Evolutionary conservation across 2,113 vertebrate genomes (phyloP).

Genomic region (Epinephelus moara): DNA sequence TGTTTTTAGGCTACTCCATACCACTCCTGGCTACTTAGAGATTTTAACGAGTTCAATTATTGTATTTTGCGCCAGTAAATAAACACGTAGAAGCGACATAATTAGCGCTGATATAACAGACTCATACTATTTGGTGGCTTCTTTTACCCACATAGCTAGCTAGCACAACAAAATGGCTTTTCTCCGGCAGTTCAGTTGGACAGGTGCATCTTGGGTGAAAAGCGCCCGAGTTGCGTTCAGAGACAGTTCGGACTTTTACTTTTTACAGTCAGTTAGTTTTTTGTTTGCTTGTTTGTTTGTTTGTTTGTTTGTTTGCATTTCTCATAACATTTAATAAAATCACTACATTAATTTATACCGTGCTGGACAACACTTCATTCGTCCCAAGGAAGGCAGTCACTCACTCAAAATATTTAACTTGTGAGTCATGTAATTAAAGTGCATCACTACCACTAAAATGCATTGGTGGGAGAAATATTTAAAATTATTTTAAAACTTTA

Average conservation of each 20-base stretch:
- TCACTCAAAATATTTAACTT: not conserved
- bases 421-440: not conserved
- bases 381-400: too few species aligned
- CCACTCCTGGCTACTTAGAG: constrained; percentile 35
- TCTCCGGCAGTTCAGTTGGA: constrained; percentile 62
- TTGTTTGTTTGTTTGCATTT: not conserved
- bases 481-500: too few species aligned
- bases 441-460: not conserved
- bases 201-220: constrained; percentile 82
- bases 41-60: constrained; percentile 20
- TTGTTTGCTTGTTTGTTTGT: not conserved
- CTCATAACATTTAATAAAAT: not conserved
- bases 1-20: constrained; percentile 37
- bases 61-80: constrained; percentile 31
- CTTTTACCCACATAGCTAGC: constrained; percentile 72
- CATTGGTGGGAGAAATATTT: too few species aligned
- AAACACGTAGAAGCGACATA: constrained; percentile 45
- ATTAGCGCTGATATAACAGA: constrained; percentile 43
- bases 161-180: constrained; percentile 86
- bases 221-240: constrained; percentile 60
- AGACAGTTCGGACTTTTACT: constrained; percentile 5
- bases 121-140: constrained; percentile 52
- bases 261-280: rapidly evolving
- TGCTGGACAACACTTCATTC: not conserved
- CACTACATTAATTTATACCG: not conserved